phyloP scores from a whole-genome alignment of 2,113 vertebrate genomes.

The Passer montanus region DNA sequence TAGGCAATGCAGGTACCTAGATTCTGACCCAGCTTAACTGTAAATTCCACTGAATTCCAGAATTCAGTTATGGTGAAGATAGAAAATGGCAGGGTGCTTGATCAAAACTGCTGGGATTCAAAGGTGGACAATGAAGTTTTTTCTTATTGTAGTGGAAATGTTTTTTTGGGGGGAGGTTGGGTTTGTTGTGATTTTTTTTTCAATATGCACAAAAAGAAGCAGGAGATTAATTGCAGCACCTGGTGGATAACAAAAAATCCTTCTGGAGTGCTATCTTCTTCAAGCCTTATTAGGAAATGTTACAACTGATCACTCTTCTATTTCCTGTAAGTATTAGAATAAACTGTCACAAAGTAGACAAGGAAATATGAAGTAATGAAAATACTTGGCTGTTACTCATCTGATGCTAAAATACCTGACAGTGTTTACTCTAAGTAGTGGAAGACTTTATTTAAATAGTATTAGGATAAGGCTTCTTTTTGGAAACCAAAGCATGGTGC shows the following conservation, averaged over 20 bases:
- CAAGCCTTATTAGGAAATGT: neutral
- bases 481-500: neutral
- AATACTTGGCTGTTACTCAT: neutral
- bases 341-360: neutral
- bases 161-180: too few relatives aligned
- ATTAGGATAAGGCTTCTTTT: neutral
- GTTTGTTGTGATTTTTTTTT: neutral
- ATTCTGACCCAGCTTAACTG: neutral
- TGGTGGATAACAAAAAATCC: neutral
- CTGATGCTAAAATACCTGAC: neutral
- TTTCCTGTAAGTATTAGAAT: neutral
- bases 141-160: neutral
- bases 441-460: neutral
- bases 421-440: neutral
- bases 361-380: neutral
- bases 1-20: neutral
- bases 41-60: neutral
- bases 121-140: neutral
- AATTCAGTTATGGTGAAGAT: neutral
- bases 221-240: neutral
- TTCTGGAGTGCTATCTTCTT: neutral
- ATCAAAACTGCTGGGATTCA: neutral
- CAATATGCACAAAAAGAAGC: neutral
- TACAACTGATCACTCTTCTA: neutral
- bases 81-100: neutral